Percentiles rank a stretch among this genome's conserved stretches.
Conservation (phyloP, 2,113 vertebrate genomes). For the Myrmecophaga tridactyla region DNA sequence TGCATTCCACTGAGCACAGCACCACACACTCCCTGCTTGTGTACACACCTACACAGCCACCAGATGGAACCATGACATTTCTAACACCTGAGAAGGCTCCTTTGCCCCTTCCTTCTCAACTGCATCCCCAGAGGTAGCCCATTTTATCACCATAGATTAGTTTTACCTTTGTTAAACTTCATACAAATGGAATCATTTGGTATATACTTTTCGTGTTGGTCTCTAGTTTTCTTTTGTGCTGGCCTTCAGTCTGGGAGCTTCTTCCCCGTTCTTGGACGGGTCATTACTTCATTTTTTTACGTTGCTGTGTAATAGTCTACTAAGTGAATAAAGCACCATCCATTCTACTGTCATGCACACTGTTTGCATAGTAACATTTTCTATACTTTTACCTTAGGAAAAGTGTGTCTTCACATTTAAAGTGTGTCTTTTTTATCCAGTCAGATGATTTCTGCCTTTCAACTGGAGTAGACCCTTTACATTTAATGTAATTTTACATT, state of each 20-base stretch:
- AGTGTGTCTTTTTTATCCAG: too few relatives aligned
- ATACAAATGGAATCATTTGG: too few relatives aligned
- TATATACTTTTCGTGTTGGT: background rate
- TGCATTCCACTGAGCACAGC: background rate
- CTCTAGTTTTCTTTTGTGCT: background rate
- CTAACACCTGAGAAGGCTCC: background rate
- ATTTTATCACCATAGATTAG: background rate
- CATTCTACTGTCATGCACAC: background rate
- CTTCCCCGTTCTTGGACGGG: background rate
- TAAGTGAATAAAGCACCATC: background rate
- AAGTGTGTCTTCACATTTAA: background rate
- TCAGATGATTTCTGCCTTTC: background rate
- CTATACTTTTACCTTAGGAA: background rate
- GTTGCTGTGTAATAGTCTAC: background rate
- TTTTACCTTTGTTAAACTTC: background rate
- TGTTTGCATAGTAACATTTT: background rate
- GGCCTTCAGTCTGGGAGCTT: too few relatives aligned
- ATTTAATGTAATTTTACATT: background rate
- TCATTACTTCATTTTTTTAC: background rate
- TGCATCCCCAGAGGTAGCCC: background rate
- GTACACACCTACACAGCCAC: background rate
- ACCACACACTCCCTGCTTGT: background rate
- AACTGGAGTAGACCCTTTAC: background rate
- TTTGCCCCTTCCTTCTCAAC: background rate
- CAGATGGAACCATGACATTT: background rate